These are phyloP conservation scores for Ylistrum balloti DNA, from an alignment of 1,140 invertebrate species.

Conservation along the genomic window DNA sequence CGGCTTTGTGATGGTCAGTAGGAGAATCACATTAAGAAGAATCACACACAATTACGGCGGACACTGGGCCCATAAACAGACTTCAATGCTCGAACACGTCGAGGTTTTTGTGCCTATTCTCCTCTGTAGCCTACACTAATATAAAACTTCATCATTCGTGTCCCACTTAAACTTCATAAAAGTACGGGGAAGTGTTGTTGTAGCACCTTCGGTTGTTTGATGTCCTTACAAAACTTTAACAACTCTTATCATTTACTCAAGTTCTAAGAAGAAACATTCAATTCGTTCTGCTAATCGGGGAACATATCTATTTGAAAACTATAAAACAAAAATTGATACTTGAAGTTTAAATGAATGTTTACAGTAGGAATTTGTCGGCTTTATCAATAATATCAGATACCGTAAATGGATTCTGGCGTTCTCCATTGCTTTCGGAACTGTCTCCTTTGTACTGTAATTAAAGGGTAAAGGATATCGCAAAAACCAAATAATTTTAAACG, in stretches of 20 bases:
- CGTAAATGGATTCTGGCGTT: conserved; percentile 27
- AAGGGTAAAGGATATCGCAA: conserved; percentile 24
- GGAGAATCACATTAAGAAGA: background rate
- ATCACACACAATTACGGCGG: background rate
- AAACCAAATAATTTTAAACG: conserved; percentile 1
- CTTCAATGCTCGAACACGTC: no score
- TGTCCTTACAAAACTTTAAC: conserved; percentile 17
- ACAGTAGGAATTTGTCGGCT: conserved; percentile 14
- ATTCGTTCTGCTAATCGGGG: conserved; percentile 12
- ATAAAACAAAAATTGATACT: conserved; percentile 30
- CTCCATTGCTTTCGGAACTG: background rate
- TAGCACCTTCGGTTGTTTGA: conserved; percentile 4
- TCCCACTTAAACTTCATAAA: conserved; percentile 23
- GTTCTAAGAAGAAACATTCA: conserved; percentile 33
- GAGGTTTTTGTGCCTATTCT: background rate
- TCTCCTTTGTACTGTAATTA: conserved; percentile 19
- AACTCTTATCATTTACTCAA: conserved; percentile 21
- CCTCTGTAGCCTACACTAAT: background rate
- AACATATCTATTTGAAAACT: conserved; percentile 27
- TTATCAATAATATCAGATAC: conserved; percentile 30
- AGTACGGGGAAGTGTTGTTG: background rate
- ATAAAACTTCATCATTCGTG: background rate
- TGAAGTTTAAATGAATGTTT: conserved; percentile 29
- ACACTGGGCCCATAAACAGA: background rate
- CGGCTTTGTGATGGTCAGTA: conserved; percentile 8